These are phyloP conservation scores for Hemicordylus capensis DNA, from an alignment of 2,113 vertebrate species.

Conservation along the genomic window DNA sequence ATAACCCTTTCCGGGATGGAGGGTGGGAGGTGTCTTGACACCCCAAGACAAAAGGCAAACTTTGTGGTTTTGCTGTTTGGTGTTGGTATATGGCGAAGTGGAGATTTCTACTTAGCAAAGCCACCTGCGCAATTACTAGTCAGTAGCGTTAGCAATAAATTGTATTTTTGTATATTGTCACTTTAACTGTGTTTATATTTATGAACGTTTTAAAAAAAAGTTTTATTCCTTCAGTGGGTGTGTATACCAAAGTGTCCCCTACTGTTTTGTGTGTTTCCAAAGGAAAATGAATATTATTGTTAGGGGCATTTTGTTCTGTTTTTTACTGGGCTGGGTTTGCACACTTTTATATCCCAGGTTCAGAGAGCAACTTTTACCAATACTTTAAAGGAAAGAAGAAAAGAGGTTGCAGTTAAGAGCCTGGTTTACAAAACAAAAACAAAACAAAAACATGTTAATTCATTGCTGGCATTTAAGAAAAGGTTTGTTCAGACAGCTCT, in stretches of 20 bases:
- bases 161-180: slow-evolving; percentile 73
- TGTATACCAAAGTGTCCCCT: slow-evolving; percentile 57
- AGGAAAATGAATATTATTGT: slow-evolving; percentile 53
- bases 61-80: slow-evolving; percentile 69
- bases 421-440: not conserved
- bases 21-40: slow-evolving; percentile 25
- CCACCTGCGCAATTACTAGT: slow-evolving; percentile 26
- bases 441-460: not conserved
- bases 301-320: slow-evolving; percentile 4
- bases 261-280: slow-evolving; percentile 67
- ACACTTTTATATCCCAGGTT: not conserved
- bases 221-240: slow-evolving; percentile 58
- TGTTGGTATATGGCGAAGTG: slow-evolving; percentile 16
- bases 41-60: slow-evolving; percentile 54
- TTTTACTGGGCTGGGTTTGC: slow-evolving; percentile 20
- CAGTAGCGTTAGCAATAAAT: slow-evolving; percentile 70
- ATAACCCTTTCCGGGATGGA: slow-evolving; percentile 21
- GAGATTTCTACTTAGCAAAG: not conserved
- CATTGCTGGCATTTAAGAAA: not conserved
- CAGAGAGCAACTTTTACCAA: not conserved
- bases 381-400: not conserved
- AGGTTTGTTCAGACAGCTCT: not conserved
- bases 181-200: slow-evolving; percentile 69
- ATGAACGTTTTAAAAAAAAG: slow-evolving; percentile 26
- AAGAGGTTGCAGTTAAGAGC: not conserved